phyloP scores from a whole-genome alignment of 2,888 invertebrate species.

The Nebria salina region DNA sequence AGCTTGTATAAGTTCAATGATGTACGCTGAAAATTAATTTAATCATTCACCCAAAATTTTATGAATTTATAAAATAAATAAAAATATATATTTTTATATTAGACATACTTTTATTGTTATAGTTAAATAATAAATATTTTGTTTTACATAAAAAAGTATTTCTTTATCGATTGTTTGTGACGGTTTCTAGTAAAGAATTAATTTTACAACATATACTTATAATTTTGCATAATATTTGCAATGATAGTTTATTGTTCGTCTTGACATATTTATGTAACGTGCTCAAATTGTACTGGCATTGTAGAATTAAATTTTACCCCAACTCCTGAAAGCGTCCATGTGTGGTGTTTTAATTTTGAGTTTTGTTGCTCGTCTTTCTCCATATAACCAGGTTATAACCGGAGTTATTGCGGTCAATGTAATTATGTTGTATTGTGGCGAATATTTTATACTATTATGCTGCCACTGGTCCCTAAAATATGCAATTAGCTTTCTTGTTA shows the following conservation, averaged over 20 bases:
- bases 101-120: no score
- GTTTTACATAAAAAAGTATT: no score
- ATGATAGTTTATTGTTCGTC: constrained; percentile 37
- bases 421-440: constrained; percentile 40
- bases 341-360: constrained; percentile 2
- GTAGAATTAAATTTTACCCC: constrained; percentile 7
- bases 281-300: not conserved
- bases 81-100: no score
- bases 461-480: not conserved
- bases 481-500: constrained; percentile 41
- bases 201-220: no score
- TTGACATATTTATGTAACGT: constrained; percentile 10
- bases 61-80: no score
- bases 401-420: constrained; percentile 41
- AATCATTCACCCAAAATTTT: no score
- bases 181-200: no score
- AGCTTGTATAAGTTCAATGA: constrained; percentile 6
- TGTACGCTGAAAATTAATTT: no score
- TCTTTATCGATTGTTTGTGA: no score
- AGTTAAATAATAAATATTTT: no score
- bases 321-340: not conserved
- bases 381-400: constrained; percentile 31
- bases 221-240: not conserved
- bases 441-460: constrained; percentile 35
- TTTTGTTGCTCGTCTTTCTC: not conserved